Evolutionary conservation across 2,888 invertebrate genomes (phyloP).

Genomic region (Chaetogeoica ovagalla): DNA sequence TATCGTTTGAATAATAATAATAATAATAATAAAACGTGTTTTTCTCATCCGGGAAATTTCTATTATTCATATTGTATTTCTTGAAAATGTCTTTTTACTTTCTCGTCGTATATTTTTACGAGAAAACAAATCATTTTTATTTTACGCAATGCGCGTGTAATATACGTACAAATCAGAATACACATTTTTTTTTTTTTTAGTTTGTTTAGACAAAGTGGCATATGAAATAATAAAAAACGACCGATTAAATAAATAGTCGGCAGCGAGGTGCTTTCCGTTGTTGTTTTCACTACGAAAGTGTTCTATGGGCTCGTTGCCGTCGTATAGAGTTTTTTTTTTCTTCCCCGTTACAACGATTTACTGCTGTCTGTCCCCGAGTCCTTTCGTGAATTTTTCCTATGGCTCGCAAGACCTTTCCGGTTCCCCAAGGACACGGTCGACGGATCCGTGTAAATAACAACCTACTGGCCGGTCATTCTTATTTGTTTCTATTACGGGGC

Average conservation of each 20-base stretch:
- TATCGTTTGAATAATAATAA: too few relatives aligned
- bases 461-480: slow-evolving; percentile 40
- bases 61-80: too few relatives aligned
- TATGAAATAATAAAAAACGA: slow-evolving; percentile 6
- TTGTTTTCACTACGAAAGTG: background rate
- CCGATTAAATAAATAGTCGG: slow-evolving; percentile 8
- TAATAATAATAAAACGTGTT: too few relatives aligned
- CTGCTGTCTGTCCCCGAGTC: background rate
- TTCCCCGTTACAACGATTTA: slow-evolving; percentile 28
- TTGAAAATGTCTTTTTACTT: too few relatives aligned
- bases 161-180: background rate
- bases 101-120: too few relatives aligned
- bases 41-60: too few relatives aligned
- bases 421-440: slow-evolving; percentile 37
- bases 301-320: background rate
- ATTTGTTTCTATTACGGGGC: slow-evolving; percentile 52
- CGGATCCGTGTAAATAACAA: slow-evolving; percentile 48
- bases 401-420: slow-evolving; percentile 27
- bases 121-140: too few relatives aligned
- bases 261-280: background rate
- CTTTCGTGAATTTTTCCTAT: slow-evolving; percentile 31
- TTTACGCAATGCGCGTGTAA: background rate
- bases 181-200: background rate
- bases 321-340: slow-evolving; percentile 3
- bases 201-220: slow-evolving; percentile 8